Evolutionary conservation across 2,797 vertebrate genomes (phyloP), one percentile per base, ranked within the genome.

Genomic region (Rhinella marina): DNA sequence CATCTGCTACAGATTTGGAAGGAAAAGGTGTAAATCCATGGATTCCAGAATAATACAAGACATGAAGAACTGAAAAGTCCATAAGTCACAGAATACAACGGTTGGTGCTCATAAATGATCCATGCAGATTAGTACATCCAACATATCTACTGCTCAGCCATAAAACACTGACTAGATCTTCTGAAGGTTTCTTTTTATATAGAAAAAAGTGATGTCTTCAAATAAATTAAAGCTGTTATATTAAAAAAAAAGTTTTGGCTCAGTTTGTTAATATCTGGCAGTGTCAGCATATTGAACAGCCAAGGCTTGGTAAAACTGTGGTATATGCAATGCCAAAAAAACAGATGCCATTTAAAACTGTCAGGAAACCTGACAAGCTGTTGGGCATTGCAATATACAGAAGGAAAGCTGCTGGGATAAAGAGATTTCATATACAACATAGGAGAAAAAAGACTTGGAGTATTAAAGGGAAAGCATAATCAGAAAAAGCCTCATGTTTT

Each of bases 331-430:
- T 86, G 88, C 88, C 88, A 88, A 57, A 86, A 85, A 86, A 48
- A 79, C 88, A 88, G 88, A 88, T 88, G 88, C 88, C 88, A 88
- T 54, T 86, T 88, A 88, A 85, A 85, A 86, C 80, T 82, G 82
- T 85, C 77, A 85, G 70, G 61, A 83, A 86, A 89, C 78, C 54
- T 82, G 61, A 89, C 70, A 61, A 25, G 61, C 80, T 62, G 54
- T 86, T 86, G 57, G 19, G 61, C 62, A 79, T 70, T 62, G 83
- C 66, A n/a, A 52, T 50, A 78, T 86, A 70, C 8, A 25, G 54
- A 82, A 48, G 50, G 12, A 86, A 59, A 56, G 70, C 88, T 78
- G 54, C 52, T 78, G 72, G 72, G 66, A 88, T 85, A 81, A 85
- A 85, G 54, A 88, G 54, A 84, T 79, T 84, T 80, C 32, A 57